These are phyloP conservation scores for Argyresthia goedartella DNA, from an alignment of 2,888 invertebrate species.

Conservation along the genomic window DNA sequence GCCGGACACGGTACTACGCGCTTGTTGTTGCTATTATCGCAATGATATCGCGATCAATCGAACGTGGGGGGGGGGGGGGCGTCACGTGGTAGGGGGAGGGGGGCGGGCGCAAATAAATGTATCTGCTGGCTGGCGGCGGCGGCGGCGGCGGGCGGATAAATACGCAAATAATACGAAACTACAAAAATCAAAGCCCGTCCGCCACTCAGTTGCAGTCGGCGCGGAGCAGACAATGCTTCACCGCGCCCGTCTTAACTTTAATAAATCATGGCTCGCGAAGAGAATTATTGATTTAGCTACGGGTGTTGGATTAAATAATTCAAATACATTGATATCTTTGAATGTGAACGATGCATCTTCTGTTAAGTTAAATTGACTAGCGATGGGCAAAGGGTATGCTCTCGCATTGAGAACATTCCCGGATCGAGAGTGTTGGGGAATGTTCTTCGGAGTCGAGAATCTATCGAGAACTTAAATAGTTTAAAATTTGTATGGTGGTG, in stretches of 20 bases:
- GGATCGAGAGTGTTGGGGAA: too few species aligned
- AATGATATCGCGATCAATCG: constrained; percentile 72
- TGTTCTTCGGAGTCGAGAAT: too few species aligned
- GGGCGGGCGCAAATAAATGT: constrained; percentile 59
- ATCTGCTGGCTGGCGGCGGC: constrained; percentile 37
- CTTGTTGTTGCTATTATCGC: constrained; percentile 61
- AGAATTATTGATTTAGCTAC: too few species aligned
- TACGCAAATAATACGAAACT: constrained; percentile 72
- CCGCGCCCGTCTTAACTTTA: constrained; percentile 4
- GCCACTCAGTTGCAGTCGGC: constrained; percentile 50
- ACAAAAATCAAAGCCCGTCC: constrained; percentile 72
- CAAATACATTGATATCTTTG: too few species aligned
- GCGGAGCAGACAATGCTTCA: constrained; percentile 31
- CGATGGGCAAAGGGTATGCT: too few species aligned
- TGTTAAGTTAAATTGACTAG: too few species aligned
- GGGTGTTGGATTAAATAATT: too few species aligned
- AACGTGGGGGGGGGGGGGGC: constrained; percentile 26
- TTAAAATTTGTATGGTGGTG: too few species aligned
- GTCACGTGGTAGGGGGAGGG: constrained; percentile 16
- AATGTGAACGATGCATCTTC: too few species aligned
- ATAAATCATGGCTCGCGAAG: too few species aligned
- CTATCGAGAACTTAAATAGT: too few species aligned
- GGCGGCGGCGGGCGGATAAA: constrained; percentile 60
- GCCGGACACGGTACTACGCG: constrained; percentile 48
- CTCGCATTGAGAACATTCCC: too few species aligned